These are phyloP conservation scores for Pogoniulus pusillus DNA, from an alignment of 2,797 vertebrate species.

Conservation along the genomic window DNA sequence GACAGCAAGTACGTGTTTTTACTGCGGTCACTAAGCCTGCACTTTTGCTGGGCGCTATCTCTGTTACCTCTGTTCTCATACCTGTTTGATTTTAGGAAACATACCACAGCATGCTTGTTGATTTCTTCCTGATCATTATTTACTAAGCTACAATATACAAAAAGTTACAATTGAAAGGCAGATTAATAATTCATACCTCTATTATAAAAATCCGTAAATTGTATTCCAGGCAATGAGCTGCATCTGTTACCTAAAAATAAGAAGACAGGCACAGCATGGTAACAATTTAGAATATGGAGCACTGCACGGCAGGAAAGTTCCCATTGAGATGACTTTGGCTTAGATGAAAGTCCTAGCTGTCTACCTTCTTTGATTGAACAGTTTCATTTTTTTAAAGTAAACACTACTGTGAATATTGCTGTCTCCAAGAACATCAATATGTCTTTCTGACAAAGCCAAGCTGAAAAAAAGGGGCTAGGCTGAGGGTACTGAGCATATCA, in stretches of 20 bases:
- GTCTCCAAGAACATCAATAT: conserved; percentile 54
- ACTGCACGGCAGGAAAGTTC: conserved; percentile 55
- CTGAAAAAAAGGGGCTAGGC: conserved; percentile 4
- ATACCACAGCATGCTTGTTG: background rate
- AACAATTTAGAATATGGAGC: conserved; percentile 54
- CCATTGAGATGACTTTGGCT: conserved; percentile 62
- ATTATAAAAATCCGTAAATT: conserved; percentile 65
- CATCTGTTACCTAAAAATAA: conserved; percentile 65
- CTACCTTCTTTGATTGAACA: conserved; percentile 41
- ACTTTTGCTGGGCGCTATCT: background rate
- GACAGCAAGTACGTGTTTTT: background rate
- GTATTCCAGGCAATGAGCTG: conserved; percentile 51
- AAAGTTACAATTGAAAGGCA: conserved; percentile 51
- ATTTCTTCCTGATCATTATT: conserved; percentile 59
- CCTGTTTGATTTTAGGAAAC: conserved; percentile 27
- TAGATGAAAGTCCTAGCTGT: conserved; percentile 54
- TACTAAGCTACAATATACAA: conserved; percentile 45
- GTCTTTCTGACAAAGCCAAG: conserved; percentile 12
- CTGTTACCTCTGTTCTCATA: background rate
- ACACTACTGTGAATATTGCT: conserved; percentile 47
- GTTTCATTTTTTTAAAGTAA: conserved; percentile 70
- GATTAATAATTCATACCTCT: conserved; percentile 61
- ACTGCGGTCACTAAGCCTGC: background rate
- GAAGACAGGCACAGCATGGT: conserved; percentile 43
- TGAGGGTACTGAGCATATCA: background rate